phyloP scores from a whole-genome alignment of 1,140 invertebrate genomes.

The Apolygus lucorum region DNA sequence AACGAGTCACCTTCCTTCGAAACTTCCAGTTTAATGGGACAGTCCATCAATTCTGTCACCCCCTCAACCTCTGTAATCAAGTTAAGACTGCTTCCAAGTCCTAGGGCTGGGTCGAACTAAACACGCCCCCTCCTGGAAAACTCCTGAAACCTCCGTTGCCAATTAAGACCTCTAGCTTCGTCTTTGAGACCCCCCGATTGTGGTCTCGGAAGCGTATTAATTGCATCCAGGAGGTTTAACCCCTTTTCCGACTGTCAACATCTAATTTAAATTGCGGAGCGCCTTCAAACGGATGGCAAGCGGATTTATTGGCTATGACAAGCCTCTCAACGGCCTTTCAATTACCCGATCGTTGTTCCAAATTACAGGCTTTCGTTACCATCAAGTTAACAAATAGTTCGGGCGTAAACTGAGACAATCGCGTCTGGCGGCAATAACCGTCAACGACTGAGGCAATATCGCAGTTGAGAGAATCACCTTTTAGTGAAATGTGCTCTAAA shows the following conservation, averaged over 20 bases:
- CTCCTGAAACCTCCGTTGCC: neutral
- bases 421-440: neutral
- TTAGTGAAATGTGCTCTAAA: no score
- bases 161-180: neutral
- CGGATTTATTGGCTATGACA: neutral
- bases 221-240: neutral
- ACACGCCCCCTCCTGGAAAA: no score
- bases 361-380: neutral
- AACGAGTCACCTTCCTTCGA: no score
- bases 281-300: neutral
- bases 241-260: neutral
- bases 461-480: no score
- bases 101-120: no score
- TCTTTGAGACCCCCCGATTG: neutral
- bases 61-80: no score
- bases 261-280: neutral
- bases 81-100: no score
- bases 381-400: neutral
- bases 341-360: neutral
- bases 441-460: neutral
- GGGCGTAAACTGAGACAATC: neutral
- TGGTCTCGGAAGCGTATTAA: neutral
- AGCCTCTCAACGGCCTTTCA: neutral
- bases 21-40: no score
- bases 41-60: no score